These are phyloP conservation scores for Ctenopoma kingsleyae DNA, from an alignment of 2,797 vertebrate species.

Conservation along the genomic window DNA sequence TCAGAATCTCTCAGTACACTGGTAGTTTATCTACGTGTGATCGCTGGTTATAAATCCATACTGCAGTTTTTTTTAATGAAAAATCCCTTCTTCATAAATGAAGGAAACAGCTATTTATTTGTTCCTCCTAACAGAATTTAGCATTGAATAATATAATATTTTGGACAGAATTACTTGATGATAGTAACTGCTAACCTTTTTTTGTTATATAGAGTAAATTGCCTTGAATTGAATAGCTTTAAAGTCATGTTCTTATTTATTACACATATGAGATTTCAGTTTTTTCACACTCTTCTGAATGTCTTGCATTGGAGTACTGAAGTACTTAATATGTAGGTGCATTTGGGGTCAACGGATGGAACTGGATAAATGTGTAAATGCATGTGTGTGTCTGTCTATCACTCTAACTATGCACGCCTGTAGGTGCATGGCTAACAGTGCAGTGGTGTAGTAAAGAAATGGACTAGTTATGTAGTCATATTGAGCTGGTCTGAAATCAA, in stretches of 20 bases:
- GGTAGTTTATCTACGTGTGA: constrained; percentile 2
- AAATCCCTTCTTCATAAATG: constrained; percentile 90
- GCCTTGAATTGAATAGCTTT: constrained; percentile 88
- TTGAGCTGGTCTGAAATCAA: constrained; percentile 90
- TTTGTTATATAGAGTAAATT: constrained; percentile 83
- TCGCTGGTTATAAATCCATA: constrained; percentile 42
- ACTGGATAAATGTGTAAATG: constrained; percentile 33
- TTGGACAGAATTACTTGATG: constrained; percentile 83
- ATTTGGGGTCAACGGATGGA: constrained; percentile 16
- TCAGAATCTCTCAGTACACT: not conserved
- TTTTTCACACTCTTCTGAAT: constrained; percentile 90
- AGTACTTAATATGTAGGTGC: constrained; percentile 18
- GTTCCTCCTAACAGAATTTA: constrained; percentile 91
- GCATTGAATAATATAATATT: constrained; percentile 89
- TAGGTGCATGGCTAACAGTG: constrained; percentile 88
- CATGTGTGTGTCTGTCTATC: constrained; percentile 36
- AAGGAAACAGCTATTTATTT: constrained; percentile 95
- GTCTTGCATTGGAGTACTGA: constrained; percentile 80
- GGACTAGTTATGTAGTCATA: constrained; percentile 91
- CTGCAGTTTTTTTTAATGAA: constrained; percentile 87
- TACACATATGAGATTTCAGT: constrained; percentile 94
- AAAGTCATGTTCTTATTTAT: constrained; percentile 92
- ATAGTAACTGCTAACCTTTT: constrained; percentile 87
- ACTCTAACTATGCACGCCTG: constrained; percentile 38
- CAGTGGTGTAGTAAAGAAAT: constrained; percentile 88